phyloP scores from a whole-genome alignment of 1,140 invertebrate species.

The Eriocheir sinensis region DNA sequence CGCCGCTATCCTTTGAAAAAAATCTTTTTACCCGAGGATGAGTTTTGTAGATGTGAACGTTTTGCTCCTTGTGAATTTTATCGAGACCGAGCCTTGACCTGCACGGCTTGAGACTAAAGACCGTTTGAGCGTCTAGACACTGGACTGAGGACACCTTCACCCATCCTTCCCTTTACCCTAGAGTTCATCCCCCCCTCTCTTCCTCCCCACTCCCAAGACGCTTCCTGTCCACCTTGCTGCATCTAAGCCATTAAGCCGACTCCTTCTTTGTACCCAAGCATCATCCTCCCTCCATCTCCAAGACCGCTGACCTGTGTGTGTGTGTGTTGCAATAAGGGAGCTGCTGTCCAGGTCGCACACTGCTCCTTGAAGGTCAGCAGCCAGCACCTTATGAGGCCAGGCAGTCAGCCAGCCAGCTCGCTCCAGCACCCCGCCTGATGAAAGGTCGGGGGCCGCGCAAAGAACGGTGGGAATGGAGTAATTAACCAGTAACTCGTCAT shows the following conservation, averaged over 20 bases:
- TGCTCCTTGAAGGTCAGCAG: background rate
- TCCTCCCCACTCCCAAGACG: background rate
- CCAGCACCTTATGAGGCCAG: background rate
- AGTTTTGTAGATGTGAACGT: background rate
- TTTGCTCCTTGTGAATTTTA: background rate
- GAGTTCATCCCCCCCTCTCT: background rate
- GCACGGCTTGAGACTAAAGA: background rate
- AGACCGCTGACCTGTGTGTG: background rate
- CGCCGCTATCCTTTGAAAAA: background rate
- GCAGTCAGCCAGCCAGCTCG: background rate
- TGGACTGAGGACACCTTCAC: background rate
- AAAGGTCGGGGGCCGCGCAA: background rate
- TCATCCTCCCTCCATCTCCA: background rate
- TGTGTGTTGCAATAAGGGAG: background rate
- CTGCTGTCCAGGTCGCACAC: background rate
- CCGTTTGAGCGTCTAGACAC: background rate
- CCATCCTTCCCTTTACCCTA: background rate
- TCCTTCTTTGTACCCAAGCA: constrained; percentile 7
- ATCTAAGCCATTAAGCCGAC: background rate
- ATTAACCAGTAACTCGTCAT: constrained; percentile 36
- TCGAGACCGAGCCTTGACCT: no score
- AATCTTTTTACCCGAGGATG: no score
- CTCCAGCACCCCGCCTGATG: constrained; percentile 9
- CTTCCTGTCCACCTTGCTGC: background rate
- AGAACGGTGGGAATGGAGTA: constrained; percentile 37